Conservation (phyloP, 1,140 invertebrate genomes). For the Trichoplusia ni region DNA sequence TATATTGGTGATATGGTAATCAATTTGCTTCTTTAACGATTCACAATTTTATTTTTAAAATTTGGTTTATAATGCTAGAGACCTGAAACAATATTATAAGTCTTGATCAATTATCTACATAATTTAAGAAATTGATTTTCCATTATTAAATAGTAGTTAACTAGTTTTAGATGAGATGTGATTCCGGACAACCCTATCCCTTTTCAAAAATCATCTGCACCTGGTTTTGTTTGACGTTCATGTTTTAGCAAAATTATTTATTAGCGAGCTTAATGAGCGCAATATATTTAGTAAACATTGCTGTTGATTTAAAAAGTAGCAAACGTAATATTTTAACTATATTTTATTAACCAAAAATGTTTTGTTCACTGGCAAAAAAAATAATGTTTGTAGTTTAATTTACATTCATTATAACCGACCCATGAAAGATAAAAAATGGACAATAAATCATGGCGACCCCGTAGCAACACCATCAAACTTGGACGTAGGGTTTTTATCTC, state of each 20-base stretch:
- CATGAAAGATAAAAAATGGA: constrained; percentile 12
- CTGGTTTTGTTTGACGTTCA: constrained; percentile 20
- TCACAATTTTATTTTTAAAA: no score
- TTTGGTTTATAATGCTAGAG: no score
- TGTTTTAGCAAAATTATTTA: constrained; percentile 25
- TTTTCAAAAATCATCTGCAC: constrained; percentile 2
- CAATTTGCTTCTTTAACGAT: no score
- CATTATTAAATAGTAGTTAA: background rate
- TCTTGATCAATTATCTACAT: no score
- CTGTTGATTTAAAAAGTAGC: constrained; percentile 7
- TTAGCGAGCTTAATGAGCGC: constrained; percentile 13
- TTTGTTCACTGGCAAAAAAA: background rate
- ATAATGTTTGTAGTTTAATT: background rate
- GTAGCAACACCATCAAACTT: constrained; percentile 18
- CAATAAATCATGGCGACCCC: constrained; percentile 25
- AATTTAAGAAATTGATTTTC: no score
- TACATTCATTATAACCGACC: no score
- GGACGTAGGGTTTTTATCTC: constrained; percentile 27
- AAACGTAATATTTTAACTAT: no score
- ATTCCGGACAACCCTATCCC: background rate
- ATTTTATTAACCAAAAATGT: no score
- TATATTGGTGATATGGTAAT: no score
- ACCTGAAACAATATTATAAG: no score
- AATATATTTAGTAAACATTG: constrained; percentile 15
- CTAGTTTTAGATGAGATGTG: background rate